phyloP scores from a whole-genome alignment of 1,140 invertebrate species.

The Drosophila pallidifrons region DNA sequence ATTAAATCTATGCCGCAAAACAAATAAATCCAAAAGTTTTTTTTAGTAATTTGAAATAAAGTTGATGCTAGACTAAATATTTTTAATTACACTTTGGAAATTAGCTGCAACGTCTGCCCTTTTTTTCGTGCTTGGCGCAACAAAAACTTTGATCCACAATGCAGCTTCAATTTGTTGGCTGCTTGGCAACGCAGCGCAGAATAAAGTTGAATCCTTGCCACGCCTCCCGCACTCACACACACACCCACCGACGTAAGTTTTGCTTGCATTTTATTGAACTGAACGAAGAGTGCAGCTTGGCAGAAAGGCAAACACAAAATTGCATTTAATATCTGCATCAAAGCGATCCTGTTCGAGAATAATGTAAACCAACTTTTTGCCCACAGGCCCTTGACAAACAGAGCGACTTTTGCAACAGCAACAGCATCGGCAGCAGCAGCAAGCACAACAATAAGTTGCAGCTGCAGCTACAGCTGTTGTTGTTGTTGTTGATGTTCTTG shows the following conservation, averaged over 20 bases:
- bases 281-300: slow-evolving; percentile 9
- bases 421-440: slow-evolving; percentile 15
- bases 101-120: too few relatives aligned
- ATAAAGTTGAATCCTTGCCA: slow-evolving; percentile 1
- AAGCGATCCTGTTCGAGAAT: slow-evolving; percentile 57
- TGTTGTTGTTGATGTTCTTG: not conserved
- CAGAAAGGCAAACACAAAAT: slow-evolving; percentile 59
- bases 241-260: not conserved
- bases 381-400: slow-evolving; percentile 28
- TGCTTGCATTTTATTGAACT: slow-evolving; percentile 17
- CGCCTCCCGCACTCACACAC: too few relatives aligned
- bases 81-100: too few relatives aligned
- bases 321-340: slow-evolving; percentile 71
- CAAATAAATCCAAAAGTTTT: too few relatives aligned
- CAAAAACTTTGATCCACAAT: not conserved
- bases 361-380: slow-evolving; percentile 54
- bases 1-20: too few relatives aligned
- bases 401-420: not conserved
- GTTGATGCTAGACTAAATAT: too few relatives aligned
- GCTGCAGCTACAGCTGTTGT: slow-evolving; percentile 5
- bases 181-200: not conserved
- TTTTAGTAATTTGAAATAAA: too few relatives aligned
- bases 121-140: not conserved
- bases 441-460: slow-evolving; percentile 14
- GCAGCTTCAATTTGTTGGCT: not conserved